Conservation (phyloP, 2,797 vertebrate species). For the Mormyrus proboscirostris region DNA sequence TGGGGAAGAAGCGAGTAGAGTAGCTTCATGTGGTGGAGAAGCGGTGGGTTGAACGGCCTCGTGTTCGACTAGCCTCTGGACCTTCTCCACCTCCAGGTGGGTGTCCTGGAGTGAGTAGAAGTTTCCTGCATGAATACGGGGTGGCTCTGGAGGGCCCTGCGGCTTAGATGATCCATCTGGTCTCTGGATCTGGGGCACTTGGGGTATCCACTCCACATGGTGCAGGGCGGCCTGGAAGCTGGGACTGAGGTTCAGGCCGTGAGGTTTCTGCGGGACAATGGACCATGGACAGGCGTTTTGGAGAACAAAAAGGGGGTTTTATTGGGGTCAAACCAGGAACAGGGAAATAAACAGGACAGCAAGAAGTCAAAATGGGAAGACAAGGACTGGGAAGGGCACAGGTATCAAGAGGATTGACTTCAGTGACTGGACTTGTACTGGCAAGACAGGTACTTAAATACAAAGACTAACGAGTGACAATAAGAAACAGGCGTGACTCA, state of each 20-base stretch:
- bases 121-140: neutral
- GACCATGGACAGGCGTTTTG: neutral
- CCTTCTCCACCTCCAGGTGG: neutral
- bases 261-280: neutral
- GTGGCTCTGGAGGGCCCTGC: neutral
- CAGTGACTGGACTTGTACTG: neutral
- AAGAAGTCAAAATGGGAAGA: neutral
- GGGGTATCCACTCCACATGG: neutral
- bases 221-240: neutral
- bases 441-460: neutral
- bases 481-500: neutral
- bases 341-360: neutral
- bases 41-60: too few relatives aligned
- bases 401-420: neutral
- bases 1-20: neutral
- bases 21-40: too few relatives aligned
- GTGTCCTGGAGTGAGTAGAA: neutral
- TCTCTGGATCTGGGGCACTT: neutral
- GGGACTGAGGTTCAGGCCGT: neutral
- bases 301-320: neutral
- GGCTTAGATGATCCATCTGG: neutral
- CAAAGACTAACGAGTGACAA: neutral
- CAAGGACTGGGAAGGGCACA: neutral
- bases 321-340: neutral
- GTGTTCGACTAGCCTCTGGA: too few relatives aligned